phyloP scores from a whole-genome alignment of 2,797 vertebrate species.

The Scyliorhinus canicula region DNA sequence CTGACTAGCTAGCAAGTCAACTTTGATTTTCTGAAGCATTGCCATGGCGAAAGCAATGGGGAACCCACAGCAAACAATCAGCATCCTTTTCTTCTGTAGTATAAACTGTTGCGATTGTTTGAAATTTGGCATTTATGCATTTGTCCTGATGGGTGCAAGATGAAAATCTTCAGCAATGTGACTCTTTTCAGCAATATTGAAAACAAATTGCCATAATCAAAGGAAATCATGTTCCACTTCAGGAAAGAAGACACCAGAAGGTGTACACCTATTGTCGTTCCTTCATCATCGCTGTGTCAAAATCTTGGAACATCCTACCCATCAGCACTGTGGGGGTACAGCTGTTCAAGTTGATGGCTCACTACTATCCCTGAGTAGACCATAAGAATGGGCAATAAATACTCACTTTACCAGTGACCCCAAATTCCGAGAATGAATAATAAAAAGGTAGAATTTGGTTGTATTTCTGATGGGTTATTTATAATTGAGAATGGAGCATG shows the following conservation, averaged over 20 bases:
- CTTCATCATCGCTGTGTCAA: not conserved
- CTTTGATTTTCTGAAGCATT: too few species aligned
- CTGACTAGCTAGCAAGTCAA: too few species aligned
- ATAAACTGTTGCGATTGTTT: too few species aligned
- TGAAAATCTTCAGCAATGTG: too few species aligned
- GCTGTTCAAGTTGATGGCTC: not conserved
- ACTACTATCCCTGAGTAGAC: not conserved
- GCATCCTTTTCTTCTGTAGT: too few species aligned
- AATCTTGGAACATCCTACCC: not conserved
- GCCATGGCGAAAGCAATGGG: too few species aligned
- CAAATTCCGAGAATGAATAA: not conserved
- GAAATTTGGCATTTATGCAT: too few species aligned
- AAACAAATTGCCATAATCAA: not conserved
- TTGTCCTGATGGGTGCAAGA: too few species aligned
- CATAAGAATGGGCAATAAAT: not conserved
- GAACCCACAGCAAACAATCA: too few species aligned
- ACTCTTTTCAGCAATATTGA: too few species aligned
- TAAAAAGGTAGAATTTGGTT: not conserved
- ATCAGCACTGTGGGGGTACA: not conserved
- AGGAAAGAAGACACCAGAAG: not conserved
- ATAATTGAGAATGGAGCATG: not conserved
- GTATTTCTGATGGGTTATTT: not conserved
- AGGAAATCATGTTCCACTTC: not conserved
- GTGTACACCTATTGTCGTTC: not conserved
- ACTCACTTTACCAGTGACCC: not conserved